phyloP scores from a whole-genome alignment of 2,797 vertebrate genomes.

The Monodelphis domestica region DNA sequence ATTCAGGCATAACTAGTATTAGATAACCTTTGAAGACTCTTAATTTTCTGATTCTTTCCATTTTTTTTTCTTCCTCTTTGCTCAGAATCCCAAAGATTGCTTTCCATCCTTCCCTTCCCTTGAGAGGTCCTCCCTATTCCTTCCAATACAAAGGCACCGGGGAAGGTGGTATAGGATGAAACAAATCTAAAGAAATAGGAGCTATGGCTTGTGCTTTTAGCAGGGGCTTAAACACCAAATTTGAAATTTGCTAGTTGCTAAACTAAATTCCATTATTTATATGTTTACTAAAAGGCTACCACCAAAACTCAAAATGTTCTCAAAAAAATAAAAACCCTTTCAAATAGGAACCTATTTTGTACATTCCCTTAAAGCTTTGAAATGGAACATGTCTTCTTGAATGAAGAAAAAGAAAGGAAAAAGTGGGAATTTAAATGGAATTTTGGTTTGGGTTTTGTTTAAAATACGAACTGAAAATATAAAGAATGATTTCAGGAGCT shows the following conservation, averaged over 20 bases:
- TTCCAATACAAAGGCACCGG: conserved; percentile 49
- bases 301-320: conserved; percentile 41
- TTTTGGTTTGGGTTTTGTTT: background rate
- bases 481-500: conserved; percentile 33
- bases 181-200: background rate
- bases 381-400: conserved; percentile 25
- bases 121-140: conserved; percentile 40
- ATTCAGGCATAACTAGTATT: background rate
- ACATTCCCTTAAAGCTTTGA: conserved; percentile 52
- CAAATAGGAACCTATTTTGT: conserved; percentile 45
- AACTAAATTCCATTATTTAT: conserved; percentile 42
- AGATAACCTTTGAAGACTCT: background rate
- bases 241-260: background rate
- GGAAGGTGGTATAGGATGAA: background rate
- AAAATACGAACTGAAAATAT: conserved; percentile 20
- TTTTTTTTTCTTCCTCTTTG: conserved; percentile 30
- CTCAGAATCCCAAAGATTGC: conserved; percentile 23
- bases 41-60: background rate
- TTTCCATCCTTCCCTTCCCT: conserved; percentile 8
- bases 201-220: conserved; percentile 9
- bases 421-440: background rate
- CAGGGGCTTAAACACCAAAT: conserved; percentile 31
- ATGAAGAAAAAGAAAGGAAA: background rate
- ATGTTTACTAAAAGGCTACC: conserved; percentile 58
- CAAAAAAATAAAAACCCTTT: conserved; percentile 48